These are phyloP conservation scores for Atta colombica DNA, from an alignment of 1,140 invertebrate genomes.

Conservation along the genomic window DNA sequence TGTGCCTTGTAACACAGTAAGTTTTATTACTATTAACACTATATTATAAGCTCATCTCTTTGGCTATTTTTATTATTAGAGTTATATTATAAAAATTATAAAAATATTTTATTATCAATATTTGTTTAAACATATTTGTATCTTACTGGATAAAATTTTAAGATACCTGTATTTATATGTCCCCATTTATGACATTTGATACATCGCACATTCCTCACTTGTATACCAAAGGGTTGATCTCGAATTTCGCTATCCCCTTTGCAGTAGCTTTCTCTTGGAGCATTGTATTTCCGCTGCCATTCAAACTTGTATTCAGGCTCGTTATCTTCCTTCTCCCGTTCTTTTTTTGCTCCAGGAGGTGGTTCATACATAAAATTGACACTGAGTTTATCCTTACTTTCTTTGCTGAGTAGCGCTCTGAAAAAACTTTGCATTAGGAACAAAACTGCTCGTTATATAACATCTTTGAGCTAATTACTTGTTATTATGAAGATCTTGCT, in stretches of 20 bases:
- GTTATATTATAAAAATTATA: slow-evolving; percentile 72
- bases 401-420: slow-evolving; percentile 98
- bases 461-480: slow-evolving; percentile 88
- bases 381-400: slow-evolving; percentile 99
- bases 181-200: slow-evolving; percentile 99
- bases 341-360: slow-evolving; percentile 98
- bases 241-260: slow-evolving; percentile 98
- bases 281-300: slow-evolving; percentile 99
- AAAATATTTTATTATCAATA: slow-evolving; percentile 74
- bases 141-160: slow-evolving; percentile 30
- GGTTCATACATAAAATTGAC: slow-evolving; percentile 99
- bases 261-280: slow-evolving; percentile 98
- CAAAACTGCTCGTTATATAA: background rate
- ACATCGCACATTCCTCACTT: slow-evolving; percentile 98
- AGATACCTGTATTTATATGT: slow-evolving; percentile 98
- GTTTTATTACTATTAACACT: no score
- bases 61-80: no score
- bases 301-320: slow-evolving; percentile 99
- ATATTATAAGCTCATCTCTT: no score
- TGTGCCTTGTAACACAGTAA: no score
- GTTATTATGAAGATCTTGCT: slow-evolving; percentile 99
- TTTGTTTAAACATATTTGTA: slow-evolving; percentile 22
- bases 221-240: slow-evolving; percentile 99
- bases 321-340: slow-evolving; percentile 95
- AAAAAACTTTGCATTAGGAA: slow-evolving; percentile 57